Evolutionary conservation across 2,888 invertebrate genomes (phyloP), one percentile per base, ranked within the genome.

Genomic region (Lomographa bimaculata): DNA sequence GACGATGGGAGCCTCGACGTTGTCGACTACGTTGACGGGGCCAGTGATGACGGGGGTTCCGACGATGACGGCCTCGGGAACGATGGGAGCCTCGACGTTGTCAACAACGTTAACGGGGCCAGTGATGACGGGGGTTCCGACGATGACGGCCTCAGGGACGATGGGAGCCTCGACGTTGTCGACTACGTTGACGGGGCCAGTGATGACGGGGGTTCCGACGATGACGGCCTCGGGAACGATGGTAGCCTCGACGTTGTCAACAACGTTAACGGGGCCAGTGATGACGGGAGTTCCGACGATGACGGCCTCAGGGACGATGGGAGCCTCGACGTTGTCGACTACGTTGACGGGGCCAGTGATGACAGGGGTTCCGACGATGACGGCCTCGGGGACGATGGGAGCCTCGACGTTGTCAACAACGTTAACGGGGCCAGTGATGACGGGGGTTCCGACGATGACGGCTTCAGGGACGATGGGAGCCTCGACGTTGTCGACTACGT

Each of bases 41-140:
- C 43, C 50, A 1, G 55, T 57, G 2, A 56, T 16, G 3, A 33
- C 18, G 6, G 20, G 20, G 2, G n/a, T 20, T 7, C 20, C 20
- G 20, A 20, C 20, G 20, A 20, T 7, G 7, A 20, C 20, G 20
- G 20, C 7, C 3, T 7, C 1, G n/a, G 20, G 20, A 3, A 20
- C 7, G 7, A n/a, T n/a, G n/a, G 20, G 20, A 8, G 7, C 20
- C 20, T 2, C 7, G 20, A 20, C 3, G 3, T 7, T 7, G 2
- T 7, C 7, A 8, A 2, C 2, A 7, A 20, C 20, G 7, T 7
- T 7, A 3, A 8, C 7, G 2, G 20, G 20, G 20, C 20, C 20
- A 5, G 20, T 7, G 4, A 5, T 5, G 20, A 20, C 20, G 20
- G 20, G 20, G 2, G n/a, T 20, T 7, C 20, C 20, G 20, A 20